Percentiles rank a stretch among this genome's conserved stretches.
Evolutionary conservation across 1,140 invertebrate genomes (phyloP).

Genomic region (Leptopilina clavipes): DNA sequence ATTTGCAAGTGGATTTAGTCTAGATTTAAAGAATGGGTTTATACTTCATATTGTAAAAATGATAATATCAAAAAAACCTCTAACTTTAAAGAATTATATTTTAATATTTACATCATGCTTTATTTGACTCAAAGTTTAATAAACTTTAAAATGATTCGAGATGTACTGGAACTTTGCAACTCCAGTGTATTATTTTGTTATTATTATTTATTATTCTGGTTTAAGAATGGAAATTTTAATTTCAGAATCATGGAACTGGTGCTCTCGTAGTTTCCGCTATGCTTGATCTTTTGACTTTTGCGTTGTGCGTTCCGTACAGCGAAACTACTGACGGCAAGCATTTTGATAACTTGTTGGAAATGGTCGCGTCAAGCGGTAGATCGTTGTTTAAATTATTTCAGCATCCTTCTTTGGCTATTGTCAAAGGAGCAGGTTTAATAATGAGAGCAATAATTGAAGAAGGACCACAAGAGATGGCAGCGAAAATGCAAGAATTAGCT

Average conservation of each 20-base stretch:
- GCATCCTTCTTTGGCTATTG: conserved; percentile 97
- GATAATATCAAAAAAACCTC: too few relatives aligned
- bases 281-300: conserved; percentile 99
- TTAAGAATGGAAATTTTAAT: conserved; percentile 47
- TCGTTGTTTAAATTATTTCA: conserved; percentile 96
- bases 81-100: too few relatives aligned
- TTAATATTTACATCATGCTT: too few relatives aligned
- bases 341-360: conserved; percentile 95
- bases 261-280: conserved; percentile 92
- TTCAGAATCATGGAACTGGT: conserved; percentile 86
- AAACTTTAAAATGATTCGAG: too few relatives aligned
- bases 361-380: conserved; percentile 93
- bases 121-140: too few relatives aligned
- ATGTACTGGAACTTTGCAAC: too few relatives aligned
- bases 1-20: too few relatives aligned
- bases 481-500: conserved; percentile 96
- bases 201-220: conserved; percentile 33
- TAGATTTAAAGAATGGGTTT: too few relatives aligned
- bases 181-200: neutral
- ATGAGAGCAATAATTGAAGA: conserved; percentile 99
- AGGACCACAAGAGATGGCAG: conserved; percentile 91
- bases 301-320: conserved; percentile 98
- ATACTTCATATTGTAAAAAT: too few relatives aligned
- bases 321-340: conserved; percentile 99
- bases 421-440: conserved; percentile 97